These are phyloP conservation scores for Geophilus truncorum DNA, from an alignment of 2,888 invertebrate genomes.

Conservation along the genomic window DNA sequence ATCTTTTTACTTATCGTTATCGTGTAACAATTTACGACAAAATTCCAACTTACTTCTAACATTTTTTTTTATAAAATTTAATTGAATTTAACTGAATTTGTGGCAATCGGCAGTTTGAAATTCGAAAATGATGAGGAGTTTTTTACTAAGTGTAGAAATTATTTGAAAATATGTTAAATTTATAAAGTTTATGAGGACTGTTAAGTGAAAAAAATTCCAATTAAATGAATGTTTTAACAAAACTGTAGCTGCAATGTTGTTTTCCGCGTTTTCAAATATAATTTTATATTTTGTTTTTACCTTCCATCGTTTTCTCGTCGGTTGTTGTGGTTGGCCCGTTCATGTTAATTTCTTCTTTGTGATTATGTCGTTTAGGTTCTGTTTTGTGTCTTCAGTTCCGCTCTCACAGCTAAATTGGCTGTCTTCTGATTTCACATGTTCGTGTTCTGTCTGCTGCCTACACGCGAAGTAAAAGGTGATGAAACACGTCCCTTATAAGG, in stretches of 20 bases:
- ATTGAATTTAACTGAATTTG: too few species aligned
- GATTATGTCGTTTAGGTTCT: not conserved
- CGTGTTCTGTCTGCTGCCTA: not conserved
- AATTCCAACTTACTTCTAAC: not conserved
- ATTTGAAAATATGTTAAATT: too few species aligned
- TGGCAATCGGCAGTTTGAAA: too few species aligned
- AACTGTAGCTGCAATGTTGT: too few species aligned
- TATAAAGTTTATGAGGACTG: too few species aligned
- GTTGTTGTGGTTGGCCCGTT: not conserved
- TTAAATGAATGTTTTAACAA: too few species aligned
- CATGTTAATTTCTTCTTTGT: not conserved
- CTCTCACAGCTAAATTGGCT: not conserved
- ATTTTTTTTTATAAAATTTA: too few species aligned
- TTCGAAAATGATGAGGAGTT: too few species aligned
- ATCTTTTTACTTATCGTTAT: not conserved
- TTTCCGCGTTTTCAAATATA: too few species aligned
- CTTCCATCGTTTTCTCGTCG: not conserved
- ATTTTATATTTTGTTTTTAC: not conserved
- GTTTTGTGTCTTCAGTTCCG: not conserved
- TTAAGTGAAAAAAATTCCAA: too few species aligned
- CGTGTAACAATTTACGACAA: not conserved
- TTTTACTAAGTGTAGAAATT: too few species aligned
- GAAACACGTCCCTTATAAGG: not conserved
- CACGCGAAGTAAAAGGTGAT: not conserved
- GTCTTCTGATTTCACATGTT: not conserved